Base-by-base conservation (phyloP, 2,797 vertebrate genomes). In the Poeciliopsis turneri region DNA sequence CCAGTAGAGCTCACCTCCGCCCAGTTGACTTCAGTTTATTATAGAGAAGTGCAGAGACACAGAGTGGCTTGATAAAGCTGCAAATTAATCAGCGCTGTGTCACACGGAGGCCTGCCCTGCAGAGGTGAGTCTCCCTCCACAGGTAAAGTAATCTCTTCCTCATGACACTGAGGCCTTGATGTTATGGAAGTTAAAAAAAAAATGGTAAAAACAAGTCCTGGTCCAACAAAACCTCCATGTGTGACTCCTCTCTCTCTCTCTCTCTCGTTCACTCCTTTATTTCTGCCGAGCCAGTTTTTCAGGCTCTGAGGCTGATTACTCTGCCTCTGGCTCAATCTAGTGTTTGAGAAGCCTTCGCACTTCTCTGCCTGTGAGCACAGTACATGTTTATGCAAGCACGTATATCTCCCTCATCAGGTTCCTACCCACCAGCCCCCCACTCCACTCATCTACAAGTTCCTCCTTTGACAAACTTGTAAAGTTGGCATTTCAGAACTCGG, bases 231-330 rank as follows among this genome's bases (percentile, higher is more conserved):
- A 77, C 15, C 11, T 74, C 69, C 47, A 2, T 41, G 36, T 41
- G 1, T 30, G 25, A 36, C 71, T 83, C 46, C 25, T 53, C 45
- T 72, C 57, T 61, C 33, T 64, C 30, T 36, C 30, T 64, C 41
- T 43, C 51, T 53, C 25, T n/a, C 64, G 0, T 39, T 66, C 9
- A 23, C 41, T 75, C 75, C 71, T 64, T 84, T 4, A 16, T 77
- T 77, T 87, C 77, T 68, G 82, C 84, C 79, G 55, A 82, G 90
- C 94, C 90, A 83, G 93, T 95, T 95, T 95, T 94, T 94, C 95
- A 90, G 92, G 94, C 91, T 92, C 81, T 84, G 85, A 59, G 78
- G 84, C 87, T 9, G 70, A 75, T 73, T 8, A 47, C 79, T 78
- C 86, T 82, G 87, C 90, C 90, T 88, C 90, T 89, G 90, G 91